Conservation (phyloP, 2,113 vertebrate genomes). For the Onychostruthus taczanowskii region DNA sequence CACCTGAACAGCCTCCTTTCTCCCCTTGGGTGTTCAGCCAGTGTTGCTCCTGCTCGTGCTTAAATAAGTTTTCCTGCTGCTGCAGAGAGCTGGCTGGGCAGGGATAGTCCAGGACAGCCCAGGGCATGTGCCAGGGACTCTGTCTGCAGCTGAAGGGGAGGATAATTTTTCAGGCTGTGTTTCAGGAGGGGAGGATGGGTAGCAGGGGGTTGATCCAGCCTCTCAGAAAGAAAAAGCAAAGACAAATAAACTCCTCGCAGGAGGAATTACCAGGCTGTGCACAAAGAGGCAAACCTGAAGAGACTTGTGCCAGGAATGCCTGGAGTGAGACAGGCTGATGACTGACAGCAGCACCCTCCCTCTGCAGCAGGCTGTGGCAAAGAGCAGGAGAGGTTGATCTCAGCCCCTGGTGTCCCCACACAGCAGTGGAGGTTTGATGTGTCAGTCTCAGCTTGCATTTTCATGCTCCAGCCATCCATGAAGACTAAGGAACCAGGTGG, state of each 20-base stretch:
- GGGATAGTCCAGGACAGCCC: not conserved
- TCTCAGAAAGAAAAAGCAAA: not conserved
- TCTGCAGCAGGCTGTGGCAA: not conserved
- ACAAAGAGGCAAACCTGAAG: slow-evolving; percentile 30
- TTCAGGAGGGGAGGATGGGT: not conserved
- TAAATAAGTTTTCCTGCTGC: not conserved
- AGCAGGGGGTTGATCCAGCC: not conserved
- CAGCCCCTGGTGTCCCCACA: not conserved
- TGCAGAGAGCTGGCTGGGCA: not conserved
- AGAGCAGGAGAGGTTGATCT: not conserved
- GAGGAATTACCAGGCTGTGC: not conserved
- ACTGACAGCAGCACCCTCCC: not conserved
- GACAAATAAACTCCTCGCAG: not conserved
- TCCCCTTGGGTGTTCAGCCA: not conserved
- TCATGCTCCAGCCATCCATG: not conserved
- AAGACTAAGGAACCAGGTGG: not conserved
- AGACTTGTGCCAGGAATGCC: slow-evolving; percentile 26
- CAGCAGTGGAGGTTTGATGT: not conserved
- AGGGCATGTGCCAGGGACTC: not conserved
- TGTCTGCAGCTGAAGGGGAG: not conserved
- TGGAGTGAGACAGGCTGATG: not conserved
- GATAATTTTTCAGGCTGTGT: not conserved
- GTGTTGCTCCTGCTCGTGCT: rapidly evolving
- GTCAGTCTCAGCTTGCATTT: not conserved
- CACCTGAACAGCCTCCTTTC: not conserved